These are phyloP conservation scores for Psilopogon haemacephalus DNA, from an alignment of 2,113 vertebrate genomes.

Conservation along the genomic window DNA sequence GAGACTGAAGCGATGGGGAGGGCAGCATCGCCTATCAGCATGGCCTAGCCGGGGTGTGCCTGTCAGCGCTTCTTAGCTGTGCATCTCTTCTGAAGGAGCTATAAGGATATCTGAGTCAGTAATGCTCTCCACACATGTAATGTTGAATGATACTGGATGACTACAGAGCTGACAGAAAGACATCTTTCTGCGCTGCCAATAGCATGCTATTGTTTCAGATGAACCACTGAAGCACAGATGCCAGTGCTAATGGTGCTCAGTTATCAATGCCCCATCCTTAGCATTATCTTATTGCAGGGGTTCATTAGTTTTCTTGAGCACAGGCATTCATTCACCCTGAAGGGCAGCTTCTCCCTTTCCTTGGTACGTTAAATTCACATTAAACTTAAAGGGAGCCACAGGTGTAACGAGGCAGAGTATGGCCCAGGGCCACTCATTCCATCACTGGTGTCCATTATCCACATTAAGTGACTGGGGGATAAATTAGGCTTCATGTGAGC, in stretches of 20 bases:
- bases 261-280: not conserved
- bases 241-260: not conserved
- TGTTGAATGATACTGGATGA: not conserved
- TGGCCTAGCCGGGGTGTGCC: rapidly evolving
- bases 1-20: not conserved
- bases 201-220: not conserved
- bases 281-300: not conserved
- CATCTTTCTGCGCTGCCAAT: not conserved
- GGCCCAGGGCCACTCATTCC: not conserved
- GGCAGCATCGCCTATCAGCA: rapidly evolving
- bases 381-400: not conserved
- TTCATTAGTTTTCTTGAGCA: not conserved
- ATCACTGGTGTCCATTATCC: not conserved
- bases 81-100: not conserved
- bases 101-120: not conserved
- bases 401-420: not conserved
- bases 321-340: not conserved
- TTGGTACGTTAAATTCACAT: not conserved
- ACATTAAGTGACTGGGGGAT: not conserved
- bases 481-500: not conserved
- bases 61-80: rapidly evolving
- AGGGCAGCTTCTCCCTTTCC: not conserved
- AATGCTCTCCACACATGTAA: too few species aligned
- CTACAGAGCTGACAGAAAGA: not conserved
- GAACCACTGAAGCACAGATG: not conserved